phyloP scores from a whole-genome alignment of 2,888 invertebrate genomes.

The Mesochorus sp. region DNA sequence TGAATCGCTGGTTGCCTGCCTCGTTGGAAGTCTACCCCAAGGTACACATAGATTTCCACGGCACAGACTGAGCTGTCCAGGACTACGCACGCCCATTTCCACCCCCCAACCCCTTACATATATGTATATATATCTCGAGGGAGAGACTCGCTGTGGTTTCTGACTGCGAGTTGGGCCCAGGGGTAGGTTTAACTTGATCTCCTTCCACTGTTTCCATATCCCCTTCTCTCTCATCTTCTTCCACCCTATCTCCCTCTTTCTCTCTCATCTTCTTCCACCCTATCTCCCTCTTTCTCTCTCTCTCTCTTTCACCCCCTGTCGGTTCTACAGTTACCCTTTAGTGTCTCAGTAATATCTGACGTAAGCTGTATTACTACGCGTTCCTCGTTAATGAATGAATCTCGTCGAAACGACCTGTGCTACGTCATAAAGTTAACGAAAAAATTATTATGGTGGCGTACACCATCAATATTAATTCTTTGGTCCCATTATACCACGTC shows the following conservation, averaged over 20 bases:
- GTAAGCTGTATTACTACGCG: not conserved
- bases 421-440: too few species aligned
- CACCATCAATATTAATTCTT: too few species aligned
- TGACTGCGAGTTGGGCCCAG: constrained; percentile 44
- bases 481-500: too few species aligned
- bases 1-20: constrained; percentile 42
- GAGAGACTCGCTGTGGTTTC: constrained; percentile 36
- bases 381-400: constrained; percentile 18
- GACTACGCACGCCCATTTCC: constrained; percentile 53
- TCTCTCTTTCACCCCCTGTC: too few species aligned
- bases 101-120: too few species aligned
- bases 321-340: constrained; percentile 19
- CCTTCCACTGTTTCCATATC: constrained; percentile 10
- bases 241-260: not conserved
- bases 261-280: constrained; percentile 9
- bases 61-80: constrained; percentile 54
- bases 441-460: too few species aligned
- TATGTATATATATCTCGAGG: constrained; percentile 3
- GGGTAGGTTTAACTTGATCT: constrained; percentile 54
- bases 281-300: not conserved
- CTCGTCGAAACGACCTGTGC: too few species aligned
- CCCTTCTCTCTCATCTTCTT: constrained; percentile 5
- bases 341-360: constrained; percentile 1
- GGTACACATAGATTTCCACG: constrained; percentile 56
- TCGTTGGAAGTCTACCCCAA: constrained; percentile 39